Base-by-base conservation (phyloP, 2,113 vertebrate species). In the Quiscalus mexicanus region DNA sequence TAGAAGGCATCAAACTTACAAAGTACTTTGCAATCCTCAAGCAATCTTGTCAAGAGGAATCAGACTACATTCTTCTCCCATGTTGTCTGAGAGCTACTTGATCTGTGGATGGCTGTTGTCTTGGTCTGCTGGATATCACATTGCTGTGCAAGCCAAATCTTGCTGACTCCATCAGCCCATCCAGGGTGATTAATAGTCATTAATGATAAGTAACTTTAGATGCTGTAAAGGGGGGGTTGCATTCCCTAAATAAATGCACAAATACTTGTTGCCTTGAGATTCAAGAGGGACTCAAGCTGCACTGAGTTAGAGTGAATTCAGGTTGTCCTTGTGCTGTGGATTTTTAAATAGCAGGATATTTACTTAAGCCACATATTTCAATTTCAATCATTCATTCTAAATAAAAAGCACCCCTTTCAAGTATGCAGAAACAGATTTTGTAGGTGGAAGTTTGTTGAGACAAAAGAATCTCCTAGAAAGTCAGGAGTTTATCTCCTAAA, bases 171-270 rank as follows among this genome's bases (percentile, higher is more conserved):
- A 24, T 71, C 31, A 84, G 41, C 14, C 17, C 45, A 79, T 0
- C 2, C 1, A 1, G 24, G 33, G 31, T 25, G 41, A 59, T 83
- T 76, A 28, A 83, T n/a, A 68, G 30, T 35, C 25, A 84, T 6
- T 41, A 37, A 58, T 19, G 71, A 13, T 7, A 58, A 39, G 21
- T 39, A 44, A 41, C 13, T 89, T 89, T 30, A 75, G 47, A 28
- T 64, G n/a, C 12, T 50, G 28, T 13, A 2, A 59, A 64, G 21
- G 18, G 4, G 21, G 2, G 0, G 4, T 39, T 79, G 42, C 0
- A 0, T 44, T 22, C 52, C 3, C 2, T 20, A n/a, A 21, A 23
- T 74, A 35, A 94, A 60, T 0, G 3, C 14, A 31, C 13, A 71
- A 3, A 13, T 45, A 15, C 39, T 31, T 35, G 18, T 19, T 90